These are phyloP conservation scores for Harpalus rubripes DNA, from an alignment of 2,888 invertebrate species.

Conservation along the genomic window DNA sequence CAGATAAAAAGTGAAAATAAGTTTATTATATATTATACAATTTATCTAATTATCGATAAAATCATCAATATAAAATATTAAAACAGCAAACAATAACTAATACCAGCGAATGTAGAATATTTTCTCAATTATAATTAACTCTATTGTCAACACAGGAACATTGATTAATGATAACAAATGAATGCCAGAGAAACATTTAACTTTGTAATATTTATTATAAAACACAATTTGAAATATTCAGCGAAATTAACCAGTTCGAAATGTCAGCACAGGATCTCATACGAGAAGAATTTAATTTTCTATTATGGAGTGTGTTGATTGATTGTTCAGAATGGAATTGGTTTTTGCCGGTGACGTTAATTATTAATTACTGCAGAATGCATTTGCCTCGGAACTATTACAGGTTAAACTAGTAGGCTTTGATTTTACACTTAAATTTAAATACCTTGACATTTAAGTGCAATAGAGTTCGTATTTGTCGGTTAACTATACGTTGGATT, in stretches of 20 bases:
- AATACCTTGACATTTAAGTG: slow-evolving; percentile 54
- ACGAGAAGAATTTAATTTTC: slow-evolving; percentile 41
- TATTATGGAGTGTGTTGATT: slow-evolving; percentile 35
- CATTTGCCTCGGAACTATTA: slow-evolving; percentile 52
- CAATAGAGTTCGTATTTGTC: slow-evolving; percentile 30
- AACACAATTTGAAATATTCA: slow-evolving; percentile 48
- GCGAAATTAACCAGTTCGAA: slow-evolving; percentile 33
- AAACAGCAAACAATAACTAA: slow-evolving; percentile 37
- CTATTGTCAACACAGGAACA: slow-evolving; percentile 39
- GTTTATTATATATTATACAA: slow-evolving; percentile 6
- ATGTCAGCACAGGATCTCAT: slow-evolving; percentile 32
- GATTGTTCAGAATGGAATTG: slow-evolving; percentile 45
- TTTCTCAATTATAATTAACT: slow-evolving; percentile 50
- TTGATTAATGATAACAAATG: slow-evolving; percentile 53
- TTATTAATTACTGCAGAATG: slow-evolving; percentile 59
- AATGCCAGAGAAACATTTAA: slow-evolving; percentile 53
- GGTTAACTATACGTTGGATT: slow-evolving; percentile 32
- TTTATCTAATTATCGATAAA: slow-evolving; percentile 33
- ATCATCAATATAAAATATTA: slow-evolving; percentile 35
- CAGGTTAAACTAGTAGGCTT: slow-evolving; percentile 25
- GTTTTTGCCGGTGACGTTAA: slow-evolving; percentile 56
- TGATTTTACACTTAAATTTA: slow-evolving; percentile 50
- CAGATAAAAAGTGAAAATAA: neutral
- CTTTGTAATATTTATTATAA: slow-evolving; percentile 46
- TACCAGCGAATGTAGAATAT: slow-evolving; percentile 37